Percentiles rank a stretch among this genome's conserved stretches.
phyloP scores from a whole-genome alignment of 2,113 vertebrate species.

The Anoura caudifer region DNA sequence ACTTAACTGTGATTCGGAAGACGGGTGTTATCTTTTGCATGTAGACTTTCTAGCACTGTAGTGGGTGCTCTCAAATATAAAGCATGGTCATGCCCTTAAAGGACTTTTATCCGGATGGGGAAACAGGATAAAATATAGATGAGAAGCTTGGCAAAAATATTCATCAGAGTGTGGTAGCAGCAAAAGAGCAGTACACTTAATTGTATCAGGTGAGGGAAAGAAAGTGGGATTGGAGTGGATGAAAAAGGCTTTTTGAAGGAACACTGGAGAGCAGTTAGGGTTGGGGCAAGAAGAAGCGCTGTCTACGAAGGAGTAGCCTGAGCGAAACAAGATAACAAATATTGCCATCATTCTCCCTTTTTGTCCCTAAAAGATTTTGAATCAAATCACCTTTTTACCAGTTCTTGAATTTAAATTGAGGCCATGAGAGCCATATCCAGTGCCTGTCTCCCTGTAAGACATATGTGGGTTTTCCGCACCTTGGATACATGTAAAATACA shows the following conservation, averaged over 20 bases:
- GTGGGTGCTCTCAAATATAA: background rate
- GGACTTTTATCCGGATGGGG: background rate
- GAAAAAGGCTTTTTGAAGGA: background rate
- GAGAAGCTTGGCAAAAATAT: background rate
- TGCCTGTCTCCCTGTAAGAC: background rate
- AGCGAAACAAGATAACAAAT: background rate
- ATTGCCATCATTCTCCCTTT: background rate
- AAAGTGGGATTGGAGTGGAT: background rate
- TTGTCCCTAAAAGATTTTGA: background rate
- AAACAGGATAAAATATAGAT: background rate
- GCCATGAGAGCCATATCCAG: background rate
- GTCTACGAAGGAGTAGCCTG: background rate
- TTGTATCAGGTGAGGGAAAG: background rate
- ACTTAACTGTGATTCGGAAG: background rate
- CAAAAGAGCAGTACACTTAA: background rate
- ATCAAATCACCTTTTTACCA: background rate
- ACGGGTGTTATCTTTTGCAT: background rate
- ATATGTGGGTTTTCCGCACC: background rate
- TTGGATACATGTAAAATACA: background rate
- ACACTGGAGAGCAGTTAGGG: background rate
- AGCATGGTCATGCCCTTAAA: background rate
- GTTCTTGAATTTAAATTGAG: constrained; percentile 1
- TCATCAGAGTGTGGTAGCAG: background rate
- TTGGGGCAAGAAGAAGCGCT: background rate
- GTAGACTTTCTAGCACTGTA: background rate